Conservation (phyloP, 2,113 vertebrate species). For the Daphoenositta chrysoptera region DNA sequence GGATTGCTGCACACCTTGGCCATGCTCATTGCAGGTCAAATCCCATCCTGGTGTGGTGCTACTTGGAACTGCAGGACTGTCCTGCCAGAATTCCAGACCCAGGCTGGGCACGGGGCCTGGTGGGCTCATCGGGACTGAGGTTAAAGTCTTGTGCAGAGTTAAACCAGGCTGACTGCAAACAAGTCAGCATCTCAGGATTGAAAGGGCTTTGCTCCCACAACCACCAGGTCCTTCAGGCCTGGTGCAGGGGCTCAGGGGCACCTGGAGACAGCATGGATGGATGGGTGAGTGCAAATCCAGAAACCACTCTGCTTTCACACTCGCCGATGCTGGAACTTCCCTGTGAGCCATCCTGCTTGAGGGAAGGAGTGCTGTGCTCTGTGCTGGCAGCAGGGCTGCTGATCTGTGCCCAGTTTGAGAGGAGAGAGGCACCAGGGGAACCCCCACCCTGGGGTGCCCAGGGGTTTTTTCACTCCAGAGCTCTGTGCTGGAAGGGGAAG, state of each 20-base stretch:
- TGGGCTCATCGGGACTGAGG: neutral
- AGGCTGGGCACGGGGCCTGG: neutral
- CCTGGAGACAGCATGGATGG: neutral
- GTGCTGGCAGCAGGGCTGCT: neutral
- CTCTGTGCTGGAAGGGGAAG: neutral
- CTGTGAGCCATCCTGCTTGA: rapidly evolving
- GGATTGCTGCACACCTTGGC: neutral
- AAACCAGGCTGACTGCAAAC: neutral
- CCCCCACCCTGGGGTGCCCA: neutral
- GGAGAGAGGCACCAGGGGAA: neutral
- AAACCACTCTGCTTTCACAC: rapidly evolving
- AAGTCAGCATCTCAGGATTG: neutral
- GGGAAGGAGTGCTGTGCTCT: neutral
- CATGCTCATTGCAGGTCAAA: rapidly evolving
- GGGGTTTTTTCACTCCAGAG: rapidly evolving
- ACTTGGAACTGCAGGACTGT: neutral
- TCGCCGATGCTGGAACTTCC: neutral
- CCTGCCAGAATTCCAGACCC: neutral
- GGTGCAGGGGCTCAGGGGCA: neutral
- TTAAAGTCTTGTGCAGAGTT: neutral
- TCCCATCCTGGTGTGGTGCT: rapidly evolving
- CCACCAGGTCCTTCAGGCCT: neutral
- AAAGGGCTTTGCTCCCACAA: neutral
- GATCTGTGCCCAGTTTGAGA: neutral
- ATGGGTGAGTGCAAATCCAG: neutral